A percentile compares a stretch with the other conserved stretches of the same genome.
Evolutionary conservation across 2,888 invertebrate genomes (phyloP).

Genomic region (Sinopyrophorus schimmeli): DNA sequence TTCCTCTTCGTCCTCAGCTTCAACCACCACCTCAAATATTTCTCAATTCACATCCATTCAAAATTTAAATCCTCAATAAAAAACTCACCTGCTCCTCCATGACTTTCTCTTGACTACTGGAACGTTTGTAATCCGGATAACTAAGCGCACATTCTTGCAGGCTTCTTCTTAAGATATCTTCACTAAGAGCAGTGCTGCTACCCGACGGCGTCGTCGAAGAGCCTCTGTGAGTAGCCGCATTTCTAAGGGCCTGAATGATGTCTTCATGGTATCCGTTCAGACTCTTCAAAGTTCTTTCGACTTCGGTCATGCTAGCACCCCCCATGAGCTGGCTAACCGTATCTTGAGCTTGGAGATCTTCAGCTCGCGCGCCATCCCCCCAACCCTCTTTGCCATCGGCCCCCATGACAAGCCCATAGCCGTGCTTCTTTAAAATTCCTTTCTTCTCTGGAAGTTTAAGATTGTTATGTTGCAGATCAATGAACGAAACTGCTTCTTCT

Average conservation of each 20-base stretch:
- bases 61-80: background rate
- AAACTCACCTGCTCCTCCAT: constrained; percentile 67
- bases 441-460: constrained; percentile 86
- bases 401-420: constrained; percentile 73
- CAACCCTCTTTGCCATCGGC: constrained; percentile 74
- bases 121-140: constrained; percentile 67
- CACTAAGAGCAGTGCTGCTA: constrained; percentile 67
- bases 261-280: constrained; percentile 92
- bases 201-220: constrained; percentile 62
- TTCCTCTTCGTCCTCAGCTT: constrained; percentile 67
- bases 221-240: constrained; percentile 70
- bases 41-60: background rate
- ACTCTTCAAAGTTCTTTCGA: constrained; percentile 85
- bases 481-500: constrained; percentile 80
- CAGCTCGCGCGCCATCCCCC: constrained; percentile 70
- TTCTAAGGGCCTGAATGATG: constrained; percentile 85
- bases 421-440: constrained; percentile 87
- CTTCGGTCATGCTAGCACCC: constrained; percentile 68
- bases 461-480: constrained; percentile 77
- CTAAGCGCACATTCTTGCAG: constrained; percentile 64
- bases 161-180: constrained; percentile 70
- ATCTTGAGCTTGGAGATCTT: constrained; percentile 59
- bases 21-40: constrained; percentile 48
- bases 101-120: constrained; percentile 69
- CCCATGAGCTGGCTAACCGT: constrained; percentile 63